phyloP scores from a whole-genome alignment of 1,140 invertebrate genomes.

The Drosophila pectinifera region DNA sequence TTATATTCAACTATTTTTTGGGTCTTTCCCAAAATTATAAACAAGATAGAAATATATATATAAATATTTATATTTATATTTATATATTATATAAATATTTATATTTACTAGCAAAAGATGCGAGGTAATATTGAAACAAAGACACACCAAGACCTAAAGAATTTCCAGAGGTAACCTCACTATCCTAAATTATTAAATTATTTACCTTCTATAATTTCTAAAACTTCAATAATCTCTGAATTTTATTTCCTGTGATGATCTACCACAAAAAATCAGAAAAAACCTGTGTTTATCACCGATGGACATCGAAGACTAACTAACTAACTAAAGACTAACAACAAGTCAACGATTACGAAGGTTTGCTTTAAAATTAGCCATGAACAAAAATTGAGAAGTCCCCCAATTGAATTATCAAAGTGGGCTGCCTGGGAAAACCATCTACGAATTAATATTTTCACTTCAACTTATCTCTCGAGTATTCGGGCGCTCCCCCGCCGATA shows the following conservation, averaged over 20 bases:
- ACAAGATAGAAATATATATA: too few species aligned
- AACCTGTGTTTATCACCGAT: background rate
- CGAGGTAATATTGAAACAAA: too few species aligned
- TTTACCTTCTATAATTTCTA: too few species aligned
- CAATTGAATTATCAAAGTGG: slow-evolving; percentile 24
- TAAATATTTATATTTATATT: too few species aligned
- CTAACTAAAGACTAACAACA: background rate
- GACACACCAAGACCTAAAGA: too few species aligned
- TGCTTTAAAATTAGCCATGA: slow-evolving; percentile 4
- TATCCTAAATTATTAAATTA: too few species aligned
- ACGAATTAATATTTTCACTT: slow-evolving; percentile 26
- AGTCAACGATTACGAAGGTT: background rate
- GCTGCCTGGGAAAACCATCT: slow-evolving; percentile 9
- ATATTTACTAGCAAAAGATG: too few species aligned
- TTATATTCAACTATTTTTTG: too few species aligned
- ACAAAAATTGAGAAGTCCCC: slow-evolving; percentile 26
- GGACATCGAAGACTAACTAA: background rate
- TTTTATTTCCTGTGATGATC: background rate
- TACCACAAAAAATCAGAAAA: background rate
- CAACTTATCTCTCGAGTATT: slow-evolving; percentile 32
- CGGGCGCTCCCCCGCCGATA: background rate
- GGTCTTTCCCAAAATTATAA: too few species aligned
- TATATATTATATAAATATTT: too few species aligned
- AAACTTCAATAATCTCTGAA: too few species aligned
- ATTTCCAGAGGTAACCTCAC: too few species aligned